Percentiles rank a stretch among this genome's conserved stretches.
These are phyloP conservation scores for Pipistrellus pipistrellus DNA, from an alignment of 2,797 vertebrate species.

Conservation along the genomic window DNA sequence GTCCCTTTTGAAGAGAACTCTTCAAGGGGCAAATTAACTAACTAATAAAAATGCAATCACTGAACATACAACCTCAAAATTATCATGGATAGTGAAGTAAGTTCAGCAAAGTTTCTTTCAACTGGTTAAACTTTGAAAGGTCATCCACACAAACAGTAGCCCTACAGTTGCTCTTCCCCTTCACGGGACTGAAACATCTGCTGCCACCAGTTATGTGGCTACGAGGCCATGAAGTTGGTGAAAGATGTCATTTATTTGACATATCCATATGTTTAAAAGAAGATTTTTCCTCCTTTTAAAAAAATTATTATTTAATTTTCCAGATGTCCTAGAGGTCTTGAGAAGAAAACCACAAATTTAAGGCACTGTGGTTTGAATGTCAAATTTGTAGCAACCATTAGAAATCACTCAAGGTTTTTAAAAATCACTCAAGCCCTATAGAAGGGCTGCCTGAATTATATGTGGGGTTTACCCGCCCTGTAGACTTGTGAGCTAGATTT, in stretches of 20 bases:
- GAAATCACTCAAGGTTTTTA: no score
- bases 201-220: background rate
- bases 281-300: background rate
- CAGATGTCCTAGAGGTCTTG: background rate
- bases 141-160: background rate
- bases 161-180: background rate
- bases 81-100: background rate
- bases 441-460: background rate
- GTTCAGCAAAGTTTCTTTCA: background rate
- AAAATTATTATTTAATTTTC: background rate
- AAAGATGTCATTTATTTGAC: background rate
- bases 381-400: background rate
- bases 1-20: background rate
- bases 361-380: background rate
- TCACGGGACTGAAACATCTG: background rate
- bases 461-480: background rate
- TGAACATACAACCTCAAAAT: background rate
- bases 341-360: conserved; percentile 14
- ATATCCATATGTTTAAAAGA: background rate
- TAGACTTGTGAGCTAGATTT: background rate
- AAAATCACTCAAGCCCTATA: no score
- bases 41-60: background rate
- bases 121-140: background rate
- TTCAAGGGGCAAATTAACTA: background rate
- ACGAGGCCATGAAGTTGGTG: background rate